Percentiles rank a stretch among this genome's conserved stretches.
Evolutionary conservation across 2,888 invertebrate species (phyloP).

Genomic region (Linnaemya tessellans): DNA sequence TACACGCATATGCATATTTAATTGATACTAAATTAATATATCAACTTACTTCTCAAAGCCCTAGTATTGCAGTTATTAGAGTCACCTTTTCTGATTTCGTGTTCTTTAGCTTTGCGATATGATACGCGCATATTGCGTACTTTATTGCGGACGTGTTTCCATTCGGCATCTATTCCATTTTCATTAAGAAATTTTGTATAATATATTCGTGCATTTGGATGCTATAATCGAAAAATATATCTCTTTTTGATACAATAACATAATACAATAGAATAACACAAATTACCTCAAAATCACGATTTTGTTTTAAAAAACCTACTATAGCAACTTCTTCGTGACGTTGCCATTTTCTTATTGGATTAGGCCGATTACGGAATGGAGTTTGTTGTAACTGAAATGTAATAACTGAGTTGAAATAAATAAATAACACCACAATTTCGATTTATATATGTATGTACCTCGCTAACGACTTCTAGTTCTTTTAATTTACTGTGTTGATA

Average conservation of each 20-base stretch:
- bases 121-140: conserved; percentile 50
- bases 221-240: conserved; percentile 9
- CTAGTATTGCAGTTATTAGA: conserved; percentile 1
- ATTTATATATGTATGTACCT: not conserved
- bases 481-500: not conserved
- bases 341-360: conserved; percentile 42
- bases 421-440: not conserved
- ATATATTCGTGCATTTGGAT: conserved; percentile 33
- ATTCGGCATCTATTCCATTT: conserved; percentile 18
- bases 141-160: conserved; percentile 46
- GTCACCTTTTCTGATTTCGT: conserved; percentile 16
- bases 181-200: conserved; percentile 44
- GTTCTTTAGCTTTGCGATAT: conserved; percentile 53
- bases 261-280: not conserved
- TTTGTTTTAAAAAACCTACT: conserved; percentile 38
- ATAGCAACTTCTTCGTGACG: conserved; percentile 33
- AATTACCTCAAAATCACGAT: conserved; percentile 47
- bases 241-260: too few species aligned
- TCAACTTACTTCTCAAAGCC: conserved; percentile 26
- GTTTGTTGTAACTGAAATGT: conserved; percentile 10
- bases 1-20: not conserved
- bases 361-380: conserved; percentile 7
- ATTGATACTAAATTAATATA: not conserved
- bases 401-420: not conserved
- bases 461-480: not conserved